phyloP scores from a whole-genome alignment of 2,797 vertebrate species.

The Cygnus olor region DNA sequence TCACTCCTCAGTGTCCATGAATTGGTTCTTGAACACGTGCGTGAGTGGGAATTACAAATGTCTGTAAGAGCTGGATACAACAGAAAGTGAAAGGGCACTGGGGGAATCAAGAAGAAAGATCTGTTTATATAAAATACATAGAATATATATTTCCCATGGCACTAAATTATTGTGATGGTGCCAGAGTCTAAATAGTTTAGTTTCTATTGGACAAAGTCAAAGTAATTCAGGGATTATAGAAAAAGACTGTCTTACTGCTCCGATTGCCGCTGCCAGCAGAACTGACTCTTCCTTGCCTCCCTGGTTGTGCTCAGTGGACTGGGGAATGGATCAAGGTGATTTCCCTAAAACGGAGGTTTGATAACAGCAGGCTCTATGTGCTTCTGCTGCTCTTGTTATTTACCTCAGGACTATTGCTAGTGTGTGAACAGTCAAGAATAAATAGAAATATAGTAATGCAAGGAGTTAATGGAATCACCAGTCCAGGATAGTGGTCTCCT shows the following conservation, averaged over 20 bases:
- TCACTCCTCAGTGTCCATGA: background rate
- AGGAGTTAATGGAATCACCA: slow-evolving; percentile 40
- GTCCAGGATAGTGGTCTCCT: slow-evolving; percentile 4
- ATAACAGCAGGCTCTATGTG: background rate
- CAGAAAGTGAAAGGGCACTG: slow-evolving; percentile 1
- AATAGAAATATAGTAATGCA: slow-evolving; percentile 26
- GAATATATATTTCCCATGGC: background rate
- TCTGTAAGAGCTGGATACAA: background rate
- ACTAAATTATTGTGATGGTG: slow-evolving; percentile 23
- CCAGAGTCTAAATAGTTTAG: slow-evolving; percentile 28
- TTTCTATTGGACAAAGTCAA: slow-evolving; percentile 30
- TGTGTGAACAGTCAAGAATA: slow-evolving; percentile 6
- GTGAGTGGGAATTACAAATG: background rate
- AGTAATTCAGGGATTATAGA: slow-evolving; percentile 14
- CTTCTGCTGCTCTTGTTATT: background rate
- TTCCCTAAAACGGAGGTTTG: background rate
- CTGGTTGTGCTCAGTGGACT: background rate
- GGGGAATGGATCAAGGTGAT: background rate
- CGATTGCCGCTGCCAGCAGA: slow-evolving; percentile 34
- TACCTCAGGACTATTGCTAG: background rate
- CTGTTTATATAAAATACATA: background rate
- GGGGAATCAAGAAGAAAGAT: slow-evolving; percentile 19
- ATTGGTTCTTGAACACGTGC: background rate
- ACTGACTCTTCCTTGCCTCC: background rate
- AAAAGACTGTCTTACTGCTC: background rate